A percentile compares a stretch with the other conserved stretches of the same genome.
Evolutionary conservation across 2,888 invertebrate genomes (phyloP).

Genomic region (Drosophila mettleri): DNA sequence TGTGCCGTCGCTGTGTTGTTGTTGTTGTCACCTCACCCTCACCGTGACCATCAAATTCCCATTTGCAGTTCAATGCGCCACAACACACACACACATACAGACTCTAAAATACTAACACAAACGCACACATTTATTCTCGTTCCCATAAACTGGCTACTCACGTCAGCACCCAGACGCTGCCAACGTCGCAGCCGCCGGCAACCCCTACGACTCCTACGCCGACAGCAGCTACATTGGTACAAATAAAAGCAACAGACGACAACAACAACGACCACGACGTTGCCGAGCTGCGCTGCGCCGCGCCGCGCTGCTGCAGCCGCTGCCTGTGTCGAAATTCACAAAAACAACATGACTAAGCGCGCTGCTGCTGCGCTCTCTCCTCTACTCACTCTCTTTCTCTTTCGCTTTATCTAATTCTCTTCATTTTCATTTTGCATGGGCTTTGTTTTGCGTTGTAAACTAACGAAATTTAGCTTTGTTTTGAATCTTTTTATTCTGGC

Average conservation of each 20-base stretch:
- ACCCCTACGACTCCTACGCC: conserved; percentile 68
- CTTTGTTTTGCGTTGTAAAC: conserved; percentile 50
- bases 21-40: conserved; percentile 61
- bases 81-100: conserved; percentile 37
- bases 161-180: conserved; percentile 68
- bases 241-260: conserved; percentile 43
- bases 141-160: conserved; percentile 61
- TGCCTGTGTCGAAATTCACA: conserved; percentile 67
- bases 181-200: conserved; percentile 67
- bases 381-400: conserved; percentile 17
- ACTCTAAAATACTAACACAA: conserved; percentile 9
- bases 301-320: conserved; percentile 28
- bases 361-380: conserved; percentile 42
- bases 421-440: conserved; percentile 37
- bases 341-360: conserved; percentile 75
- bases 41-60: conserved; percentile 77
- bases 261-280: background rate
- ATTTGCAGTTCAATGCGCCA: conserved; percentile 79
- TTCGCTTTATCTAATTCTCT: conserved; percentile 2
- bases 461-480: conserved; percentile 38
- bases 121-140: conserved; percentile 38
- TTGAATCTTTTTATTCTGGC: conserved; percentile 19
- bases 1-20: conserved; percentile 12
- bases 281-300: conserved; percentile 14
- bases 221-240: conserved; percentile 47